A percentile compares a stretch with the other conserved stretches of the same genome.
Evolutionary conservation across 2,797 vertebrate species (phyloP).

Genomic region (Sebastes cheni): DNA sequence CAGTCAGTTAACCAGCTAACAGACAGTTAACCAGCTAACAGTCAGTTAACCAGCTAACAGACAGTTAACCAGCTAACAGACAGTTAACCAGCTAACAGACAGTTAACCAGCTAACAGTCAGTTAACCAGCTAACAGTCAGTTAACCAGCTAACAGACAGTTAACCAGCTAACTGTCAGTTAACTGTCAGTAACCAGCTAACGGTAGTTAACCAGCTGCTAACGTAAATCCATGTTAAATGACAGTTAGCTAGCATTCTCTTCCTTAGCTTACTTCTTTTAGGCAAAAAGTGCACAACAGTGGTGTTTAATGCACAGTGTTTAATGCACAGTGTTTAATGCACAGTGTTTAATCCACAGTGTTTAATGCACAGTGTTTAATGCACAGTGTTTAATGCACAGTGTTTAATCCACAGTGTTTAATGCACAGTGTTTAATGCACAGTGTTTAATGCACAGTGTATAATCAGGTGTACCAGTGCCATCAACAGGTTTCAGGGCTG

Average conservation of each 20-base stretch:
- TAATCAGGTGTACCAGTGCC: rapidly evolving
- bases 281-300: rapidly evolving
- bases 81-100: too few species aligned
- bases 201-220: too few species aligned
- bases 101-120: too few species aligned
- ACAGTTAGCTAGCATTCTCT: neutral
- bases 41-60: too few species aligned
- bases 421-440: rapidly evolving
- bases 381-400: rapidly evolving
- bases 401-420: rapidly evolving
- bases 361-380: rapidly evolving
- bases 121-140: too few species aligned
- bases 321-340: too few species aligned
- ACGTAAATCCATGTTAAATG: too few species aligned
- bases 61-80: rapidly evolving
- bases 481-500: neutral
- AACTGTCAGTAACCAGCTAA: too few species aligned
- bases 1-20: too few species aligned
- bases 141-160: rapidly evolving
- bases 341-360: rapidly evolving
- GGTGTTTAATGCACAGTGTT: too few species aligned
- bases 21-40: too few species aligned
- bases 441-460: rapidly evolving
- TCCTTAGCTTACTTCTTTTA: neutral
- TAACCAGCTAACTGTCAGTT: too few species aligned